Base-by-base conservation (phyloP, 2,113 vertebrate genomes). In the Tetrax tetrax region DNA sequence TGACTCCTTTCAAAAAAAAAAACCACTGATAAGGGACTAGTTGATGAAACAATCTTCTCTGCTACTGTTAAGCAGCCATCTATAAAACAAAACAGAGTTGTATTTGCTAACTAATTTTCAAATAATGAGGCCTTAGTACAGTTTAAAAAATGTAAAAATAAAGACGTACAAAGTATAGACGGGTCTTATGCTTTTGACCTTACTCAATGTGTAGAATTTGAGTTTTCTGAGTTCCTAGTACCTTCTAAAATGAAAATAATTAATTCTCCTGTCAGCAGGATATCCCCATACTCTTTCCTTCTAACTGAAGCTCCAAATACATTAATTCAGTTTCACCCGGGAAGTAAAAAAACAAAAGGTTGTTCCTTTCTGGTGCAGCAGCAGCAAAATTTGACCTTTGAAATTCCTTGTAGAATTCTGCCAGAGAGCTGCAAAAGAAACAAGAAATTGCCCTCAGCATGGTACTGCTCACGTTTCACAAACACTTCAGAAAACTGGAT, bases 241-340 rank as follows among this genome's bases (percentile, higher is more conserved):
- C 10, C 13, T 81, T 60, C 41, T 69, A 31, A 78, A 69, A 91
- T 77, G 15, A 84, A 95, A 83, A 89, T 1, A 95, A 89, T 79
- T 92, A 82, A 96, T 97, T 95, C 76, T 74, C 14, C 3, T 93
- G 15, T 56, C 75, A 93, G 59, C 35, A 80, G 54, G 27, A 83
- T 87, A 37, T 10, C 33, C 31, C 48, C 27, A 95, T 83, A 95
- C 7, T 7, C 43, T 56, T 89, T 74, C 25, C 51, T 87, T 78
- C n/a, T 90, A 50, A 57, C 38, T 90, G 43, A 71, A 83, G 23
- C 13, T 93, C n/a, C 37, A 92, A 72, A 94, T 75, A 78, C 60
- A 94, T 91, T 91, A 96, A 95, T 79, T 89, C 47, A 21, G 11
- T 65, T 68, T 82, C 9, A n/a, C 19, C 10, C 9, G 5, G 33